Base-by-base conservation (phyloP, 2,113 vertebrate species). In the Thunnus maccoyii region DNA sequence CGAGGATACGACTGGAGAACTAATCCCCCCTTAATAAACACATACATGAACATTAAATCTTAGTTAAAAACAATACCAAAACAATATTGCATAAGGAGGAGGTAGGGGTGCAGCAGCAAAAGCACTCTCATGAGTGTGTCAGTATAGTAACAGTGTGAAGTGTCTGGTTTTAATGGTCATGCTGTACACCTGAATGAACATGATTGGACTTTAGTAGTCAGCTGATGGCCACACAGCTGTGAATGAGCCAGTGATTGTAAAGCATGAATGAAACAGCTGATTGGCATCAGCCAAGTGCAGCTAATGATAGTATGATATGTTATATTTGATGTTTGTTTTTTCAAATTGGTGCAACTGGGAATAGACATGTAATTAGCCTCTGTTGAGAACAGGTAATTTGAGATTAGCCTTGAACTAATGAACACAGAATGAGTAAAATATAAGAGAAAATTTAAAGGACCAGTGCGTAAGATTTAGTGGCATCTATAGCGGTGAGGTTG, bases 101-200 rank as follows among this genome's bases (percentile, higher is more conserved):
- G 44, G 25, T 16, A 22, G 20, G 3, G 27, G 13, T 20, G 48
- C 57, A 27, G n/a, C 32, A 25, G n/a, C 14, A 65, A 66, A 16
- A 56, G 63, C 12, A 30, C 8, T 58, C 14, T 32, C 9, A n/a
- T 55, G 20, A 51, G 20, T 9, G 46, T 44, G 25, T 60, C 46
- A 68, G 57, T 20, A 16, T 6, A 41, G 57, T 41, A 48, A 68
- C 70, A 50, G 25, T 56, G 56, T 57, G 12, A 80, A 72, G 62
- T 77, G 30, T 41, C 47, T 65, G 58, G 5, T 55, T 69, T 41
- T 65, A 54, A 76, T 50, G 51, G 47, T 16, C 5, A 12, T 0
- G 3, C n/a, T 58, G 30, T 15, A 41, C 36, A 78, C 20, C 32
- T 63, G 0, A 76, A 69, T 82, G 58, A 69, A 54, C 48, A 78